These are phyloP conservation scores for Temnothorax rugatulus DNA, from an alignment of 2,888 invertebrate genomes.

Conservation along the genomic window DNA sequence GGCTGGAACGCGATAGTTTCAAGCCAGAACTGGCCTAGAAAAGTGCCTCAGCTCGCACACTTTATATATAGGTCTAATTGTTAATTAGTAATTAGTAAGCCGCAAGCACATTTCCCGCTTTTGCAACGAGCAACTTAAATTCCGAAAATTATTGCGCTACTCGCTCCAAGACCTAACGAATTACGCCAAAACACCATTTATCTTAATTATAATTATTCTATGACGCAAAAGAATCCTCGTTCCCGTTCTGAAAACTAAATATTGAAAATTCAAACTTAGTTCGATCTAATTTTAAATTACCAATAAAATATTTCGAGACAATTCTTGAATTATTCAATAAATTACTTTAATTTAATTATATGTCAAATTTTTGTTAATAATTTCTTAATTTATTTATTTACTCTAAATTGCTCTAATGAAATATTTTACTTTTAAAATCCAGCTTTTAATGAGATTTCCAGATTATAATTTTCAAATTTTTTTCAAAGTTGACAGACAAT, in stretches of 20 bases:
- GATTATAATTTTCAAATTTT: background rate
- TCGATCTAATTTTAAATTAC: background rate
- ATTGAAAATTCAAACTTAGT: background rate
- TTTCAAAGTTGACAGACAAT: constrained; percentile 27
- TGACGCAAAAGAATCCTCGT: background rate
- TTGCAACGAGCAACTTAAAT: constrained; percentile 60
- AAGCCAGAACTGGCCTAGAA: constrained; percentile 75
- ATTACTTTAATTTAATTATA: background rate
- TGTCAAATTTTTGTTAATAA: background rate
- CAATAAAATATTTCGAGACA: background rate
- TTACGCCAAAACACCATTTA: constrained; percentile 1
- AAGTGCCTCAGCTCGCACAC: constrained; percentile 60
- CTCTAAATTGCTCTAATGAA: background rate
- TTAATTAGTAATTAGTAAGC: constrained; percentile 80
- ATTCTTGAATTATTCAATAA: background rate
- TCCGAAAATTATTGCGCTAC: constrained; percentile 28
- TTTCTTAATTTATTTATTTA: background rate
- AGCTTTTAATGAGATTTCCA: background rate
- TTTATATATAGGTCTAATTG: constrained; percentile 75
- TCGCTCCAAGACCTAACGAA: constrained; percentile 8
- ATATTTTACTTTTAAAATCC: background rate
- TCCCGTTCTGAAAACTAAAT: background rate
- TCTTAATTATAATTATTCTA: constrained; percentile 9
- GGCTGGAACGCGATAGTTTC: constrained; percentile 73
- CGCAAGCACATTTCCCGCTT: constrained; percentile 35